Conservation (phyloP, 2,113 vertebrate species). For the Phoxinus phoxinus region DNA sequence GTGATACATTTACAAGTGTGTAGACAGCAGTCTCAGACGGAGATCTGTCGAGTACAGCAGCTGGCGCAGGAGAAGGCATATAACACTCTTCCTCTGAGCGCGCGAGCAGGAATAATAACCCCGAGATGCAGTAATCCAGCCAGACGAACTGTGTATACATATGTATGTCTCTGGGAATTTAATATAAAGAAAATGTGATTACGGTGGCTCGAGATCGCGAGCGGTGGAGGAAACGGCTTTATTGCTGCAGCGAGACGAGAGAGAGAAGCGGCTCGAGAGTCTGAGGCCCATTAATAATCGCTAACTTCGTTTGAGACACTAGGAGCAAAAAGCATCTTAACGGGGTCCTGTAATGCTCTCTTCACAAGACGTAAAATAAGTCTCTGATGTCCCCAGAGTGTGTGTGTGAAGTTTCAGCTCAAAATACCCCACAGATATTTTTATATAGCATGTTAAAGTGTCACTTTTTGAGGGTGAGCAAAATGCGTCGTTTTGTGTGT, state of each 20-base stretch:
- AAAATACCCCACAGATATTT: too few species aligned
- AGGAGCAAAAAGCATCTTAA: conserved; percentile 67
- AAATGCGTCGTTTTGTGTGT: too few species aligned
- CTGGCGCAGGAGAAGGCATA: conserved; percentile 43
- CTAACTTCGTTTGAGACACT: conserved; percentile 76
- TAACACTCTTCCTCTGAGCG: conserved; percentile 36
- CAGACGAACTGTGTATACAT: conserved; percentile 73
- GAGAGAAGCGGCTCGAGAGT: conserved; percentile 56
- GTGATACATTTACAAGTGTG: conserved; percentile 33
- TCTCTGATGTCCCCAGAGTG: too few species aligned
- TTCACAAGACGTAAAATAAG: too few species aligned
- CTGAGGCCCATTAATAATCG: conserved; percentile 75
- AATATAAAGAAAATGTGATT: conserved; percentile 79
- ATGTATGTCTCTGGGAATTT: conserved; percentile 78
- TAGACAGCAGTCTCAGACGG: conserved; percentile 40
- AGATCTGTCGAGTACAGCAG: conserved; percentile 47
- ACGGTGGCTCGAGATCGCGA: conserved; percentile 67
- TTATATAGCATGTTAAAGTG: too few species aligned
- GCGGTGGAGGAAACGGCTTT: conserved; percentile 76
- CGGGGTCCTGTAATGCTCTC: too few species aligned
- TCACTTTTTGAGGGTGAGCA: too few species aligned
- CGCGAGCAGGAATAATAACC: conserved; percentile 51
- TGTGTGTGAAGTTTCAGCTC: too few species aligned
- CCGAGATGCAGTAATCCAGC: conserved; percentile 66
- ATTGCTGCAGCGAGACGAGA: conserved; percentile 66